A percentile compares a stretch with the other conserved stretches of the same genome.
phyloP scores from a whole-genome alignment of 2,888 invertebrate species.

The Pyrrhia umbra region DNA sequence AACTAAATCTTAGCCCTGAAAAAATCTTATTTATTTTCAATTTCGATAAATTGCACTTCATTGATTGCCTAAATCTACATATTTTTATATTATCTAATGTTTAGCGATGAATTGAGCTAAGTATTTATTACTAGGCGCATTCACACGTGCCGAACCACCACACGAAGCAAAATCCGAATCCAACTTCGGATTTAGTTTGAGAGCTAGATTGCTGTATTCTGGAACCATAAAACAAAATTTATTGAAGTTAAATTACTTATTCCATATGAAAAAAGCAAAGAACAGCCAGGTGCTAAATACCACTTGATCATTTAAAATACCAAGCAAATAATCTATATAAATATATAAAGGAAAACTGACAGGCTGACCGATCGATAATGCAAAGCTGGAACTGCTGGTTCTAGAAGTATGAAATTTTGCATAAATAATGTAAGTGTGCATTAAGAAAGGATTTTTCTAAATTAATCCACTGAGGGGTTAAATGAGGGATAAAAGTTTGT shows the following conservation, averaged over 20 bases:
- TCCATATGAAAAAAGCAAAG: not conserved
- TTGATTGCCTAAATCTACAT: constrained; percentile 62
- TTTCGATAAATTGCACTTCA: constrained; percentile 65
- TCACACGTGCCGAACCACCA: not conserved
- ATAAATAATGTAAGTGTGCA: too few relatives aligned
- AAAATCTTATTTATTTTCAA: not conserved
- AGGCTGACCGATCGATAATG: too few relatives aligned
- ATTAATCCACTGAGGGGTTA: too few relatives aligned
- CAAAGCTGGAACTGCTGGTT: too few relatives aligned
- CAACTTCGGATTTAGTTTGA: not conserved
- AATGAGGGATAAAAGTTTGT: too few relatives aligned
- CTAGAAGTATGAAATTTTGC: too few relatives aligned
- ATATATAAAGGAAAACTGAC: too few relatives aligned
- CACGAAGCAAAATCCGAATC: not conserved
- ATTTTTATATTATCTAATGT: not conserved
- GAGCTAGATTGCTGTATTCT: too few relatives aligned
- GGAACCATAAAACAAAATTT: not conserved
- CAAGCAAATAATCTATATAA: too few relatives aligned
- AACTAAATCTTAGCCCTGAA: not conserved
- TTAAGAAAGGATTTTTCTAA: too few relatives aligned
- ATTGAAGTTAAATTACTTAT: not conserved
- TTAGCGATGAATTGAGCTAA: constrained; percentile 33
- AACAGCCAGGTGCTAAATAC: too few relatives aligned
- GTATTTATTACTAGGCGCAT: not conserved
- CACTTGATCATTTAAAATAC: too few relatives aligned